Conservation (phyloP, 2,113 vertebrate genomes). For the Alligator sinensis region DNA sequence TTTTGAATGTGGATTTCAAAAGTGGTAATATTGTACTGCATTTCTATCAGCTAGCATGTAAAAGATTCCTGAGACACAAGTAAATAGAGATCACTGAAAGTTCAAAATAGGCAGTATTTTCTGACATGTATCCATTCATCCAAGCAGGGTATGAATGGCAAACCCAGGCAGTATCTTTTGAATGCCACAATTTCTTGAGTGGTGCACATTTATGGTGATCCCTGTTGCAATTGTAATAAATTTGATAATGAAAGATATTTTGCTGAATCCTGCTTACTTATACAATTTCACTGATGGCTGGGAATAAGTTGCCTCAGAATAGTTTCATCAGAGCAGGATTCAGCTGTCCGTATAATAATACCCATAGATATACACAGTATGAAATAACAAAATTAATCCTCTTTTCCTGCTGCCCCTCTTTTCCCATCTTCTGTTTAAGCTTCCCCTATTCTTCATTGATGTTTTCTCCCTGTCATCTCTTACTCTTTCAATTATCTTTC, state of each 20-base stretch:
- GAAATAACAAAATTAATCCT: neutral
- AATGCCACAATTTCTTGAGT: neutral
- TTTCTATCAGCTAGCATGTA: neutral
- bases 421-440: neutral
- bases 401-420: neutral
- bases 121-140: neutral
- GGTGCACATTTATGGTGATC: neutral
- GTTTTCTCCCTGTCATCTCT: neutral
- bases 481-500: neutral
- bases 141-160: neutral
- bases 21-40: neutral
- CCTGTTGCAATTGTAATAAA: neutral
- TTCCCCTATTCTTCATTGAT: neutral
- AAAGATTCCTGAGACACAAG: neutral
- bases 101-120: constrained; percentile 1
- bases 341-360: neutral
- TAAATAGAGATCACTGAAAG: neutral
- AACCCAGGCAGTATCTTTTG: neutral
- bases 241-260: neutral
- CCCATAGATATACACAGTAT: neutral
- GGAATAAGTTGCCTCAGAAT: neutral
- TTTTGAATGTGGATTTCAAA: neutral
- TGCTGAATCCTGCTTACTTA: neutral
- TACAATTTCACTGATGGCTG: neutral
- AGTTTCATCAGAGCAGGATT: neutral